phyloP scores from a whole-genome alignment of 2,888 invertebrate species.

The Drosophila meridiana region DNA sequence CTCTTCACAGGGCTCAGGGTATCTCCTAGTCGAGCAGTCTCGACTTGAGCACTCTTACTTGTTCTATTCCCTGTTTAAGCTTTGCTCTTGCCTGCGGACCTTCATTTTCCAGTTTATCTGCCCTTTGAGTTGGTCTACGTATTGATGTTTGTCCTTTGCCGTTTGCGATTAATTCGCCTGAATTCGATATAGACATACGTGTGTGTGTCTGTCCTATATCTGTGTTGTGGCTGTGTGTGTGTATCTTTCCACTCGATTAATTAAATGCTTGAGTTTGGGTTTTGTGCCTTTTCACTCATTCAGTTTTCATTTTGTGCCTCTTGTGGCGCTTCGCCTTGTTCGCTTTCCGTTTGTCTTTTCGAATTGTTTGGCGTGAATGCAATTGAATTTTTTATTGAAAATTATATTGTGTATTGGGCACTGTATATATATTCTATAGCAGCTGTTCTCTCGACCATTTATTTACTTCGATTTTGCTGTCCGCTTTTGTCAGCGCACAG shows the following conservation, averaged over 20 bases:
- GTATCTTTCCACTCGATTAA: slow-evolving; percentile 70
- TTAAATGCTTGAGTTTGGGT: slow-evolving; percentile 51
- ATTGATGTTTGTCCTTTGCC: slow-evolving; percentile 65
- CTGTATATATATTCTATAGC: not conserved
- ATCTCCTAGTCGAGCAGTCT: no score
- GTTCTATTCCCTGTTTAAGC: slow-evolving; percentile 3
- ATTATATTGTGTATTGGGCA: slow-evolving; percentile 3
- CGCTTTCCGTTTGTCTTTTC: slow-evolving; percentile 1
- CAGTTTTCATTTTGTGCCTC: slow-evolving; percentile 36
- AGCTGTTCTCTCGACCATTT: not conserved
- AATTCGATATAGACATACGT: slow-evolving; percentile 18
- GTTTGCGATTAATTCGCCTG: slow-evolving; percentile 50
- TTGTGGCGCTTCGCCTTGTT: slow-evolving; percentile 3
- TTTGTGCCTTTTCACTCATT: slow-evolving; percentile 29
- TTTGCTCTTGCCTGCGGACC: slow-evolving; percentile 16
- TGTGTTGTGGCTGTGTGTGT: not conserved
- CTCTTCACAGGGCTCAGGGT: no score
- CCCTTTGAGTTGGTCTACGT: slow-evolving; percentile 31
- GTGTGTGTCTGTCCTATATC: not conserved
- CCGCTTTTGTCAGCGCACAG: slow-evolving; percentile 10
- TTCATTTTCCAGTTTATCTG: slow-evolving; percentile 20
- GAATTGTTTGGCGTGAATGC: slow-evolving; percentile 4
- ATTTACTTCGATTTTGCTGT: slow-evolving; percentile 2
- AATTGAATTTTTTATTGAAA: slow-evolving; percentile 39
- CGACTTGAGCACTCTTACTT: no score